A percentile compares a stretch with the other conserved stretches of the same genome.
phyloP scores from a whole-genome alignment of 2,888 invertebrate genomes.

The Acleris literana region DNA sequence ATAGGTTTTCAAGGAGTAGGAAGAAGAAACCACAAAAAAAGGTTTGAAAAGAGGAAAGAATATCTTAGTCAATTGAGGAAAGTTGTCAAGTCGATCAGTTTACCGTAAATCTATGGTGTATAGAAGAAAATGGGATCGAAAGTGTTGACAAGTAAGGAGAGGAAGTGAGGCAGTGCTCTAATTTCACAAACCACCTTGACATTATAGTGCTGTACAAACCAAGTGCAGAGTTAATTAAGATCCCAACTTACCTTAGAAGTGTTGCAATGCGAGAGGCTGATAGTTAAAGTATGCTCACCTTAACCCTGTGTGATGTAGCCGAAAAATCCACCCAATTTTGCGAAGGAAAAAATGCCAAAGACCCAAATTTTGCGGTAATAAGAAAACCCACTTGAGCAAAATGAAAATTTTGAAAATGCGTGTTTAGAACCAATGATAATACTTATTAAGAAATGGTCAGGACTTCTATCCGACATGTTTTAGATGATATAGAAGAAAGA shows the following conservation, averaged over 20 bases:
- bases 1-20: no score
- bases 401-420: slow-evolving; percentile 1
- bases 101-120: no score
- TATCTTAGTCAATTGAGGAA: no score
- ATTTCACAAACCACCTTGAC: neutral
- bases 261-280: slow-evolving; percentile 17
- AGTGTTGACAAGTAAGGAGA: no score
- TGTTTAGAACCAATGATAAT: neutral
- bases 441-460: no score
- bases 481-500: no score
- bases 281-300: slow-evolving; percentile 21
- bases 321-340: slow-evolving; percentile 13
- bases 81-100: no score
- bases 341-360: neutral
- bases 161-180: no score
- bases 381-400: neutral
- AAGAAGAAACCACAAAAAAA: no score
- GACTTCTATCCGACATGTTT: no score
- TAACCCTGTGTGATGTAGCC: slow-evolving; percentile 14
- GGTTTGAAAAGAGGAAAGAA: no score
- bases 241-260: slow-evolving; percentile 37
- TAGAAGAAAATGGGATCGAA: no score
- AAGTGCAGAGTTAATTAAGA: slow-evolving; percentile 24
- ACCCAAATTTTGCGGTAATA: slow-evolving; percentile 16
- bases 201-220: slow-evolving; percentile 27